Evolutionary conservation across 2,797 vertebrate species (phyloP).

Genomic region (Australoheros facetus): DNA sequence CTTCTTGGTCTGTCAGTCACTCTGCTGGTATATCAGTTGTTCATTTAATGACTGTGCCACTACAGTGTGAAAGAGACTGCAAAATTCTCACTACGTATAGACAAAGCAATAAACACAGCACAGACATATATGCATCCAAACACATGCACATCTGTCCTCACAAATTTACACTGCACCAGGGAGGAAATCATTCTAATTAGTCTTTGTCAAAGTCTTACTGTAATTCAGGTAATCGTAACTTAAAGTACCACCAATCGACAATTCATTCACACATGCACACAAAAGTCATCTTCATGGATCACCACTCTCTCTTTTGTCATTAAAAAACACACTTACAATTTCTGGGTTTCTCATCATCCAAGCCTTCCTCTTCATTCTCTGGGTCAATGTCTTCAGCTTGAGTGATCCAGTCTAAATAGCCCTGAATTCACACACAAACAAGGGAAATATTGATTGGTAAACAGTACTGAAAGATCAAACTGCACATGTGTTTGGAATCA

Average conservation of each 20-base stretch:
- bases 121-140: conserved; percentile 12
- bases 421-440: conserved; percentile 68
- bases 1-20: conserved; percentile 41
- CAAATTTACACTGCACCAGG: neutral
- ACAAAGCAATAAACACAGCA: conserved; percentile 6
- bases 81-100: conserved; percentile 9
- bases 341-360: conserved; percentile 96
- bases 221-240: neutral
- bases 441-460: conserved; percentile 5
- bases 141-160: conserved; percentile 2
- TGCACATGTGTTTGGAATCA: neutral
- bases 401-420: conserved; percentile 99
- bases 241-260: neutral
- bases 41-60: conserved; percentile 24
- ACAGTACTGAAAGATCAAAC: neutral
- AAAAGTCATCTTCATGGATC: neutral
- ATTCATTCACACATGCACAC: neutral
- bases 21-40: conserved; percentile 9
- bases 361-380: conserved; percentile 96
- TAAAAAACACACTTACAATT: conserved; percentile 86
- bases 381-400: conserved; percentile 99
- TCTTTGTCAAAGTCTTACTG: neutral
- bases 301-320: neutral
- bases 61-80: conserved; percentile 1
- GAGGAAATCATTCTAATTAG: neutral